Evolutionary conservation across 2,888 invertebrate species (phyloP).

Genomic region (Erebia palarica): DNA sequence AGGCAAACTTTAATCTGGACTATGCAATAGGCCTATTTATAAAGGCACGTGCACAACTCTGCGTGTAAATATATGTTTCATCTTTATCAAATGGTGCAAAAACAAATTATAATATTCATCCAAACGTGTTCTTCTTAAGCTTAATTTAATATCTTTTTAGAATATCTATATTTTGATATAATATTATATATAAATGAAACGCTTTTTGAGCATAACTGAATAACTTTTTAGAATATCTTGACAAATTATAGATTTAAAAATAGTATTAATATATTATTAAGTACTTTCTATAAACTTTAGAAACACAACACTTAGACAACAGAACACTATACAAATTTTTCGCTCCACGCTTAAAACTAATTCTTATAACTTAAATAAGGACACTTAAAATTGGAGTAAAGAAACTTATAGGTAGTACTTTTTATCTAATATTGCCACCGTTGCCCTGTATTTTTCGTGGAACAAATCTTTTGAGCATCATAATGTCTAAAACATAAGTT

Average conservation of each 20-base stretch:
- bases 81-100: background rate
- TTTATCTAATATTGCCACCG: slow-evolving; percentile 67
- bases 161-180: background rate
- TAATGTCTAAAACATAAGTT: slow-evolving; percentile 7
- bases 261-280: slow-evolving; percentile 19
- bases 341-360: background rate
- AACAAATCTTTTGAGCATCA: slow-evolving; percentile 49
- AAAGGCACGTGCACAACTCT: slow-evolving; percentile 1
- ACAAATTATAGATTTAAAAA: background rate
- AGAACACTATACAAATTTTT: slow-evolving; percentile 5
- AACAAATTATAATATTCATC: background rate
- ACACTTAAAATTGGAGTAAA: background rate
- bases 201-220: background rate
- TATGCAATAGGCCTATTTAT: slow-evolving; percentile 1
- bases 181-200: background rate
- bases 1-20: too few relatives aligned
- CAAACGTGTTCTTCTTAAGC: too few relatives aligned
- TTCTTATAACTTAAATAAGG: background rate
- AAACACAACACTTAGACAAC: slow-evolving; percentile 30
- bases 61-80: background rate
- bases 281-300: slow-evolving; percentile 38
- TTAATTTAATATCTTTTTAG: background rate
- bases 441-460: slow-evolving; percentile 57
- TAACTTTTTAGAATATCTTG: background rate
- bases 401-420: slow-evolving; percentile 32